Percentiles rank a stretch among this genome's conserved stretches.
Evolutionary conservation across 2,113 vertebrate genomes (phyloP).

Genomic region (Nycticryphes semicollaris): DNA sequence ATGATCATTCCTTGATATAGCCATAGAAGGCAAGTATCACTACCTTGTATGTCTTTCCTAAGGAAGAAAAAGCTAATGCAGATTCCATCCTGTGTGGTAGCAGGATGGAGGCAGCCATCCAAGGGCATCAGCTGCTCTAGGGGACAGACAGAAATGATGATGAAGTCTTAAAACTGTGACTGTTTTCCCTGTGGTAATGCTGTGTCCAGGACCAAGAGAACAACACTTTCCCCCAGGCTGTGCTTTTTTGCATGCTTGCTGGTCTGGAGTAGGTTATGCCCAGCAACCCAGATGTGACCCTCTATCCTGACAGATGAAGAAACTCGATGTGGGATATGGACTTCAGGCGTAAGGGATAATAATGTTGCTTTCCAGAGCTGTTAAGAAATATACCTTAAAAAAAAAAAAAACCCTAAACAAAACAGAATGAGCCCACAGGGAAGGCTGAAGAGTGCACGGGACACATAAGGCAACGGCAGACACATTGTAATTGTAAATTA

Average conservation of each 20-base stretch:
- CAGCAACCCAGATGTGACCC: neutral
- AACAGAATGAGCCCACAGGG: neutral
- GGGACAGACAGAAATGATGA: neutral
- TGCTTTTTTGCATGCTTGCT: neutral
- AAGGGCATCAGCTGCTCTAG: neutral
- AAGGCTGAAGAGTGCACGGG: neutral
- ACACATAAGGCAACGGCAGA: neutral
- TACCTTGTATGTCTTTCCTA: neutral
- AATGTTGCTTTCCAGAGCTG: neutral
- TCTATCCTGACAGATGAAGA: neutral
- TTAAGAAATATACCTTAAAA: neutral
- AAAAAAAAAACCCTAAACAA: neutral
- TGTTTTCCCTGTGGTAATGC: neutral
- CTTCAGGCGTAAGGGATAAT: neutral
- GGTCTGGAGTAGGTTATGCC: neutral
- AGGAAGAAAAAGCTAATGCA: neutral
- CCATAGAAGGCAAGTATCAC: neutral
- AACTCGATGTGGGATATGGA: neutral
- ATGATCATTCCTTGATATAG: neutral
- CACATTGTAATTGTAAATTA: neutral
- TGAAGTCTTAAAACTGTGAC: neutral
- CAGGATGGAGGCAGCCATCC: neutral
- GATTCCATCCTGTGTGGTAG: neutral
- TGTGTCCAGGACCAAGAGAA: neutral
- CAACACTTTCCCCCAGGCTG: neutral